Evolutionary conservation across 30 jellyfish, hydroid and myxozoan genomes (phyloP), one percentile per base, ranked within the genome.

Genomic region (Hydractinia echinata): DNA sequence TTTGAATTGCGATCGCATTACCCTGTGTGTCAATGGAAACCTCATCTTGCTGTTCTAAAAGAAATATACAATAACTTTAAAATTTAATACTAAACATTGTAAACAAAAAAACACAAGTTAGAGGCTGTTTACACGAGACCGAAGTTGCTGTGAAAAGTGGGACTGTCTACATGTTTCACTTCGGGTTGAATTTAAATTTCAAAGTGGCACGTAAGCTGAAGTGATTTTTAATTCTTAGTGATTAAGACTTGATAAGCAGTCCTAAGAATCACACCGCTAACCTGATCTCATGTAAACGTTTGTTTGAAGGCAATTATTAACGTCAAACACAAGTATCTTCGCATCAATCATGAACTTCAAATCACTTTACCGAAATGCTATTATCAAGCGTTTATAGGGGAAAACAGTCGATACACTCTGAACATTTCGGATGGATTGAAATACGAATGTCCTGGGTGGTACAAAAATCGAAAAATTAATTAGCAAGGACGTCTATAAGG

Each of bases 11-110:
- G 96, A 87, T 51, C 82, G 81, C 76, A 93, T 83, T 51, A 93
- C 96, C 76, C 99, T 87, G 91, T 93, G 99, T 3, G 99, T 76
- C 85, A 93, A 77, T 13, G 99, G 99, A 86, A 87, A 93, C 48
- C 90, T 83, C 92, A 93, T 81, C 88, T 93, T 93, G 7, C 96
- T 86, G 79, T 92, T 92, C 98, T 92, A 55, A 30, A 74, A 82
- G 55, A 30, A 30, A 79, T 54, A 73, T 39, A 71, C 51, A n/a
- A 21, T 7, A 5, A 1, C 18, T 30, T 30, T 30, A 30, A 30
- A 30, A 0, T 30, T 30, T 30, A 30, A n/a, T n/a, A 9, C 10
- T 67, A 16, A 10, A 67, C 9, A 8, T 53, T 53, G 8, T 72
- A 4, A 72, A 8, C 53, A 30, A 30, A 30, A 30, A 30, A 30